Evolutionary conservation across 1,140 invertebrate genomes (phyloP), one percentile per base, ranked within the genome.

Genomic region (Papilio dardanus): DNA sequence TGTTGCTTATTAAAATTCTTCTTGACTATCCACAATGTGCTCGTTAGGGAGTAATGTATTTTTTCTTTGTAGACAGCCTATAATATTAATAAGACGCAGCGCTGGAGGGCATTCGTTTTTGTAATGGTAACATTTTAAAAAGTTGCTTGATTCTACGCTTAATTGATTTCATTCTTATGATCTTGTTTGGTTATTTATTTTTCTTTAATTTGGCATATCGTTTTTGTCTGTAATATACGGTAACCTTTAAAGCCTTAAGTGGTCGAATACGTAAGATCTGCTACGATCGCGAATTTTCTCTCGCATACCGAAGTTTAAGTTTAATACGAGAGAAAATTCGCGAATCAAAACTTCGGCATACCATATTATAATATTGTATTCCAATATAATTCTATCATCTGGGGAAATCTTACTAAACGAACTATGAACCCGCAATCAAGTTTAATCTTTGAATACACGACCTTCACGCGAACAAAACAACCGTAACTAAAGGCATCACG

Each of bases 1-100:
- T 58, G 21, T 58, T 58, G 54, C 54, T 58, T 58, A 58, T 58
- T 58, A 58, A 58, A 58, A 58, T 58, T 58, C 54, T 58, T 58
- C 54, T 58, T 58, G 12, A 58, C 21, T 58, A 58, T 28, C 14
- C 24, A 58, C 21, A 58, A 58, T 58, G 54, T 28, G 54, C 54
- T 58, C 24, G 24, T 58, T 58, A 58, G 54, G 21, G 54, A 28
- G 54, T 58, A 58, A 58, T 58, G 54, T 58, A 58, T 58, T 62
- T 62, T 62, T 62, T 62, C 54, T 62, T 62, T 62, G 54, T 62
- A 30, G 24, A 28, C 24, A 62, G 24, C 14, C 54, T 28, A 62
- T 28, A 62, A 28, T 28, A 62, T 62, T 62, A 62, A 28, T 62
- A 28, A 62, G 24, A 21, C 21, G 54, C 30, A 30, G 54, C n/a